Evolutionary conservation across 2,797 vertebrate genomes (phyloP), one percentile per base, ranked within the genome.

Genomic region (Gambelia wislizenii): DNA sequence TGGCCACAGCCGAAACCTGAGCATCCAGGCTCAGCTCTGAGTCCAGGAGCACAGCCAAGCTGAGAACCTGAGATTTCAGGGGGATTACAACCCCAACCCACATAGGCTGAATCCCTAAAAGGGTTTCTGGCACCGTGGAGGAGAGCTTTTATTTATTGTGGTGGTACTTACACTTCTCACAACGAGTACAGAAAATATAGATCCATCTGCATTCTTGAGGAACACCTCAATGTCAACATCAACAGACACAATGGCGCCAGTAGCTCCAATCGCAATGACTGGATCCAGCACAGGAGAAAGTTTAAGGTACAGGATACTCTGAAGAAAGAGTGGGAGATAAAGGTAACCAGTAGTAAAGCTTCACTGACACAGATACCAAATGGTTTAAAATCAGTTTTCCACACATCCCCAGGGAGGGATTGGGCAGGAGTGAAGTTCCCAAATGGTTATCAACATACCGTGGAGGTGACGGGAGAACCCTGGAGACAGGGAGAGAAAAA

Each of bases 111-210:
- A n/a, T n/a, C n/a, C n/a, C n/a, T 30, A 10, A 13, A 12, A 47
- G 39, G 20, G 8, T 22, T 69, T 64, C 2, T 18, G 2, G 0
- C 0, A 9, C 39, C 52, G 2, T 10, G n/a, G 0, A 33, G 6
- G 1, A 0, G 1, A n/a, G 86, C n/a, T n/a, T n/a, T n/a, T 6
- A 2, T 1, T 64, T 64, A 64, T 64, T 0, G 18, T 74, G 22
- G 18, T 33, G 42, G 5, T 85, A 94, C 95, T 94, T 85, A 95
- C 95, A 0, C 91, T 89, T 87, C 59, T 91, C 75, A 95, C 56
- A 75, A 90, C 69, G 79, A 95, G 72, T 27, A 79, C 2, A 1
- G 47, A 67, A 20, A 14, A 20, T 0, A 1, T 3, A 93, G 2
- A 4, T 12, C 93, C 92, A 0, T 91, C 90, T 0, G 16, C 1